Evolutionary conservation across 2,113 vertebrate genomes (phyloP).

Genomic region (Dendropsophus ebraccatus): DNA sequence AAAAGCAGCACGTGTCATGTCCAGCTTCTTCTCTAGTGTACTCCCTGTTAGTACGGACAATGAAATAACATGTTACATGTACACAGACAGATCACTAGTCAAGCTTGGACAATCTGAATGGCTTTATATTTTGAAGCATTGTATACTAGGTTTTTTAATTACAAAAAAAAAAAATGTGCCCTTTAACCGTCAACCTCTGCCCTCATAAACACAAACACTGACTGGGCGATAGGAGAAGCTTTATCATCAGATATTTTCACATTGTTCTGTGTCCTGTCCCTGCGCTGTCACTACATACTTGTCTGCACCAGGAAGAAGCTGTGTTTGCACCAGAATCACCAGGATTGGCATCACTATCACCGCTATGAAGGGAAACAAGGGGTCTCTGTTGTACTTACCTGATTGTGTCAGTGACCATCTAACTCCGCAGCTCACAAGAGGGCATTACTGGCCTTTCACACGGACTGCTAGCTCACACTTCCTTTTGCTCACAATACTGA

Average conservation of each 20-base stretch:
- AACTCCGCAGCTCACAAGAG: not conserved
- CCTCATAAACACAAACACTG: not conserved
- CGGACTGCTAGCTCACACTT: conserved; percentile 10
- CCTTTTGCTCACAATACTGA: not conserved
- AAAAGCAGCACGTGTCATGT: too few species aligned
- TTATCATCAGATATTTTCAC: not conserved
- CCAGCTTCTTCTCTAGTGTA: too few species aligned
- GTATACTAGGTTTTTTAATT: not conserved
- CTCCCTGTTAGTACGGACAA: too few species aligned
- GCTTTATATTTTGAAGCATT: too few species aligned
- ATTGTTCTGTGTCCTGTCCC: not conserved
- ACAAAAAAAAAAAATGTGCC: too few species aligned
- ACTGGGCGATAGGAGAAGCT: not conserved
- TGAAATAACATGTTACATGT: too few species aligned
- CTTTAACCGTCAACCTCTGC: not conserved
- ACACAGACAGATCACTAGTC: too few species aligned
- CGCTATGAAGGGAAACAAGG: not conserved
- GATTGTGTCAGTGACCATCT: not conserved
- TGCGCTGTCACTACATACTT: not conserved
- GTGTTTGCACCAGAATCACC: not conserved
- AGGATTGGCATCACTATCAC: not conserved
- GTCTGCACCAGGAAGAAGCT: not conserved
- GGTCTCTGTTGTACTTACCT: not conserved
- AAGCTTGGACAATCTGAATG: too few species aligned
- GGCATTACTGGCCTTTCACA: not conserved